phyloP scores from a whole-genome alignment of 2,113 vertebrate genomes.

The Callithrix jacchus region DNA sequence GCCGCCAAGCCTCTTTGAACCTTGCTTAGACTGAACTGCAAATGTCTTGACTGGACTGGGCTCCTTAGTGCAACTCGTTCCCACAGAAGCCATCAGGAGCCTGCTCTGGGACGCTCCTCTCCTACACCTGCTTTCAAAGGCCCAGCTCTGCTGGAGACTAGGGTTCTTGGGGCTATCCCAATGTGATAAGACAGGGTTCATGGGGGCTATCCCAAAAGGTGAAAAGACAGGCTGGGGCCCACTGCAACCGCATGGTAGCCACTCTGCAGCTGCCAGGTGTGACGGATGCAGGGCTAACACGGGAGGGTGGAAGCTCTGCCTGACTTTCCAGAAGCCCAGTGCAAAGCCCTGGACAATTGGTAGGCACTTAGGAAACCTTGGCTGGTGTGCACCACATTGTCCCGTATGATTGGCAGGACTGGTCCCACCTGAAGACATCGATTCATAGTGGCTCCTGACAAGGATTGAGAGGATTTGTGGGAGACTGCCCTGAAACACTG shows the following conservation, averaged over 20 bases:
- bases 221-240: no score
- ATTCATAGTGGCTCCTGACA: background rate
- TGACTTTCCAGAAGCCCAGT: background rate
- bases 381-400: background rate
- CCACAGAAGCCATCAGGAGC: background rate
- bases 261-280: background rate
- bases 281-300: background rate
- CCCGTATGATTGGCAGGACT: background rate
- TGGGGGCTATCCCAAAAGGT: background rate
- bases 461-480: background rate
- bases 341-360: background rate
- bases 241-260: background rate
- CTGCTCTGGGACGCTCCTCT: background rate
- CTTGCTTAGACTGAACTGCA: background rate
- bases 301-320: background rate
- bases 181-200: no score
- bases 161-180: no score
- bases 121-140: background rate
- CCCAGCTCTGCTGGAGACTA: background rate
- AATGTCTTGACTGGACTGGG: background rate
- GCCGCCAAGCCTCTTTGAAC: background rate
- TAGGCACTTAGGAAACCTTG: background rate
- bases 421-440: background rate
- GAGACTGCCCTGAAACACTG: background rate
- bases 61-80: background rate